These are phyloP conservation scores for Heliconius eleuchia DNA, from an alignment of 1,140 invertebrate genomes.

Conservation along the genomic window DNA sequence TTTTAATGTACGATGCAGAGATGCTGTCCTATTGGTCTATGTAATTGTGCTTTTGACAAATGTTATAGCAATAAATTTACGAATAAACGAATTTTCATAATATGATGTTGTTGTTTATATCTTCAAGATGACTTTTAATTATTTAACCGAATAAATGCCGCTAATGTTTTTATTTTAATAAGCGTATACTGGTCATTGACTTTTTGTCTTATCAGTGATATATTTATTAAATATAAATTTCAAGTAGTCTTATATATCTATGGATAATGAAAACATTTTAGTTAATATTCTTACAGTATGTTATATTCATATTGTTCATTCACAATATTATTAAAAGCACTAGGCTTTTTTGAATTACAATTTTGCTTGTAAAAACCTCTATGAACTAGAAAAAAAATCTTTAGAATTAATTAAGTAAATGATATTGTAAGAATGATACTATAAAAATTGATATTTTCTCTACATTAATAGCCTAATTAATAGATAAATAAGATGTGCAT, in stretches of 20 bases:
- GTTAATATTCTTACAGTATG: too few species aligned
- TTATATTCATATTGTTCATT: too few species aligned
- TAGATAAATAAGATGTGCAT: too few species aligned
- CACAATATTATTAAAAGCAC: too few species aligned
- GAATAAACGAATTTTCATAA: conserved; percentile 72
- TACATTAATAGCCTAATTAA: too few species aligned
- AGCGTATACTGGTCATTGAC: not conserved
- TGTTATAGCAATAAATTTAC: conserved; percentile 68
- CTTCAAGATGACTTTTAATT: not conserved
- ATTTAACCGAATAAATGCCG: not conserved
- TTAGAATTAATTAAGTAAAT: too few species aligned
- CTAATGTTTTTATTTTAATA: not conserved
- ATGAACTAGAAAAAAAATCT: too few species aligned
- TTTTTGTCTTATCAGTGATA: not conserved
- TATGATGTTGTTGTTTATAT: conserved; percentile 32
- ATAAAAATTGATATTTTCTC: too few species aligned
- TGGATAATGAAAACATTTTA: too few species aligned
- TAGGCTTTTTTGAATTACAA: too few species aligned
- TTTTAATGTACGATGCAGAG: conserved; percentile 55
- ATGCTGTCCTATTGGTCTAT: conserved; percentile 55
- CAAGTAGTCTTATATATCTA: not conserved
- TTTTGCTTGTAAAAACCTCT: too few species aligned
- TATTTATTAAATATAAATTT: not conserved
- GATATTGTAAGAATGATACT: too few species aligned
- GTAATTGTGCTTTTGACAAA: conserved; percentile 68